These are phyloP conservation scores for Epirrhoe tristata DNA, from an alignment of 2,888 invertebrate genomes.

Conservation along the genomic window DNA sequence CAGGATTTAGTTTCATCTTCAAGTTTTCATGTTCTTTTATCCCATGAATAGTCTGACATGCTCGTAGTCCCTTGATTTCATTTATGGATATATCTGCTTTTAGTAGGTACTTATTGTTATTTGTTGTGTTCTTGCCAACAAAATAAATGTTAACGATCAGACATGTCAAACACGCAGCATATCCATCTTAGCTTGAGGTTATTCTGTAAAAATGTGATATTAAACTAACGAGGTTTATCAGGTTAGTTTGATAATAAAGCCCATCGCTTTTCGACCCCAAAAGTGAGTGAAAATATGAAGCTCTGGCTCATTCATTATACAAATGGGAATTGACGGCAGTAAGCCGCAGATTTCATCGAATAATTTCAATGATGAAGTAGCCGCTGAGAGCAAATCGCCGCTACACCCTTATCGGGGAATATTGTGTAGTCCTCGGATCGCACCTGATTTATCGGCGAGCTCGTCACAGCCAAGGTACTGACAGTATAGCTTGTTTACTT, in stretches of 20 bases:
- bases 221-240: not conserved
- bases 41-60: no score
- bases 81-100: no score
- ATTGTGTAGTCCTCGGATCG: slow-evolving; percentile 33
- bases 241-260: not conserved
- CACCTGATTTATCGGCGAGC: slow-evolving; percentile 50
- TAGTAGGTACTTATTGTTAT: no score
- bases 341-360: slow-evolving; percentile 32
- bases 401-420: slow-evolving; percentile 29
- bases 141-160: no score
- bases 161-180: no score
- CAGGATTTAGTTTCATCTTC: no score
- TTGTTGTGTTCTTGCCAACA: no score
- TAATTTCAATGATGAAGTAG: slow-evolving; percentile 32
- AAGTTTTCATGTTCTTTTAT: no score
- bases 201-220: not conserved
- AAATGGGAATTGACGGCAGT: slow-evolving; percentile 20
- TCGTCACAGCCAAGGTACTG: slow-evolving; percentile 36
- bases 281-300: slow-evolving; percentile 16
- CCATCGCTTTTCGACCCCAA: not conserved
- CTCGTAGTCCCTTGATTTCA: no score
- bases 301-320: slow-evolving; percentile 20
- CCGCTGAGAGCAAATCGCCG: slow-evolving; percentile 7
- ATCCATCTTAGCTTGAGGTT: not conserved
- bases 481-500: slow-evolving; percentile 10